Evolutionary conservation across 1,140 invertebrate species (phyloP).

Genomic region (Brachionus sp.): DNA sequence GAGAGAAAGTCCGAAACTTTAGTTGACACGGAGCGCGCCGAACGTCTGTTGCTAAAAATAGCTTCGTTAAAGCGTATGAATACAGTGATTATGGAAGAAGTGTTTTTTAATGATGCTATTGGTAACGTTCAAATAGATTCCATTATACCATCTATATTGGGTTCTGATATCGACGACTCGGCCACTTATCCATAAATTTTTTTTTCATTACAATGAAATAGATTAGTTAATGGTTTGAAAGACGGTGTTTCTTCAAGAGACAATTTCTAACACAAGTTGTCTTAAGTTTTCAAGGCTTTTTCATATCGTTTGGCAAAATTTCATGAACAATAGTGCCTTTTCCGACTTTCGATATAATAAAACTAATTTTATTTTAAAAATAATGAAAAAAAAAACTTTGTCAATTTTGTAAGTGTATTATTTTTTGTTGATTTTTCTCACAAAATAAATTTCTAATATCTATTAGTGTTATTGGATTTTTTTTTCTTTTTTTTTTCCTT

Average conservation of each 20-base stretch:
- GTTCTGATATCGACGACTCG: conserved; percentile 11
- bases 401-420: conserved; percentile 12
- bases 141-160: conserved; percentile 44
- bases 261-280: background rate
- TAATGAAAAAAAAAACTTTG: background rate
- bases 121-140: conserved; percentile 43
- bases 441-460: background rate
- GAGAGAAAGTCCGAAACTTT: background rate
- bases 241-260: background rate
- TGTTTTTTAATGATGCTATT: conserved; percentile 40
- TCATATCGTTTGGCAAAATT: background rate
- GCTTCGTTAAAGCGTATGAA: conserved; percentile 19
- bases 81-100: conserved; percentile 43
- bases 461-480: conserved; percentile 20
- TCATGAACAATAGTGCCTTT: conserved; percentile 19
- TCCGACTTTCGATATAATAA: background rate
- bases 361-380: background rate
- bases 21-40: background rate
- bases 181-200: background rate
- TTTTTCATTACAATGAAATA: background rate
- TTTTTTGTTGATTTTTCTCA: background rate
- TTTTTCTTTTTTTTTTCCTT: background rate
- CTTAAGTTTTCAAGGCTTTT: background rate
- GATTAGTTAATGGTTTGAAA: background rate
- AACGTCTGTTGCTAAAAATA: conserved; percentile 19